Evolutionary conservation across 2,888 invertebrate species (phyloP).

Genomic region (Monopis laevigella): DNA sequence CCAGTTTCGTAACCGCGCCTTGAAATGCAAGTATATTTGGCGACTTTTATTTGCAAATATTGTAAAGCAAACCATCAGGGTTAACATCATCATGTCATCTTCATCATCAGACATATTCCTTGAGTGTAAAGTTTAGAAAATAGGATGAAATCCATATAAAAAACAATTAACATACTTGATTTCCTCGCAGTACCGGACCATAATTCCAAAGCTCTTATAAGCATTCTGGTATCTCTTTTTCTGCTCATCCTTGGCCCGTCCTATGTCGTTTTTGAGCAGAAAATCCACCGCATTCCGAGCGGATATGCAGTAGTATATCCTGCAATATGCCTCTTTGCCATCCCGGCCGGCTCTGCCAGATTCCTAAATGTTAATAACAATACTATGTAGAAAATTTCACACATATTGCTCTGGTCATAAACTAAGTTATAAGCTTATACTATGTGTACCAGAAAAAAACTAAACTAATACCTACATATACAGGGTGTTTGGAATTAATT

Average conservation of each 20-base stretch:
- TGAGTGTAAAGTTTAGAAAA: too few species aligned
- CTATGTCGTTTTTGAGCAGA: conserved; percentile 77
- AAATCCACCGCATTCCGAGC: conserved; percentile 87
- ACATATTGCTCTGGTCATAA: too few species aligned
- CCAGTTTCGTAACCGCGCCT: too few species aligned
- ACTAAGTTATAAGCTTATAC: background rate
- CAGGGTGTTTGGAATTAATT: too few species aligned
- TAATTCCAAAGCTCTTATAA: conserved; percentile 81
- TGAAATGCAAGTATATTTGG: too few species aligned
- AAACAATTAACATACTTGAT: conserved; percentile 64
- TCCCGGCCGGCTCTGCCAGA: conserved; percentile 97
- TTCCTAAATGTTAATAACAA: conserved; percentile 69
- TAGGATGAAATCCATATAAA: too few species aligned
- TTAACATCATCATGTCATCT: too few species aligned
- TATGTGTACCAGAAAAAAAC: background rate
- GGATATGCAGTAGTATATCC: conserved; percentile 87
- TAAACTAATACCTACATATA: too few species aligned
- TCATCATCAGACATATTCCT: too few species aligned
- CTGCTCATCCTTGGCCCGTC: conserved; percentile 64
- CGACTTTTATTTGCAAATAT: too few species aligned
- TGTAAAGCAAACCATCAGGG: too few species aligned
- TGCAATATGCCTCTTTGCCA: conserved; percentile 86
- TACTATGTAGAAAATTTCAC: background rate
- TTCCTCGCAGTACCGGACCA: conserved; percentile 88
- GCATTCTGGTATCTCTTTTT: conserved; percentile 69